phyloP scores from a whole-genome alignment of 2,888 invertebrate species.

The Loripinus fragilis region DNA sequence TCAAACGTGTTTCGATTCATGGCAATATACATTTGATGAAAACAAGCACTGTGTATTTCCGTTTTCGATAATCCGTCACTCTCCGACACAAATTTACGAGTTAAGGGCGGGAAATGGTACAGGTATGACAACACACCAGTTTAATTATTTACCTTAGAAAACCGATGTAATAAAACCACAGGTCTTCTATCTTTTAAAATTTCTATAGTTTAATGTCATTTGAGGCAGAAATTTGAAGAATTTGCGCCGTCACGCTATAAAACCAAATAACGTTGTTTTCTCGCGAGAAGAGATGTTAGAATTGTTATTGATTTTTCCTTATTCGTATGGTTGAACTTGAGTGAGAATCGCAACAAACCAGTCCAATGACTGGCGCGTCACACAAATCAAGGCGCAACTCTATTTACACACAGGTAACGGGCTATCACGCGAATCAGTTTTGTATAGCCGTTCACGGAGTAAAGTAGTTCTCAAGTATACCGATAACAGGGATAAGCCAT shows the following conservation, averaged over 20 bases:
- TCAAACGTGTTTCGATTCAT: too few species aligned
- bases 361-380: neutral
- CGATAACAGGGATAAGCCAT: constrained; percentile 1
- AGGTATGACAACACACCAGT: neutral
- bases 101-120: neutral
- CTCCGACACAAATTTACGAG: neutral
- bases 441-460: neutral
- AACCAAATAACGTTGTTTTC: constrained; percentile 2
- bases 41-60: too few species aligned
- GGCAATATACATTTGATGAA: too few species aligned
- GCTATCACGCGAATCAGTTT: constrained; percentile 10
- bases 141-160: neutral
- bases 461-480: neutral
- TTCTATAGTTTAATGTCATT: constrained; percentile 9
- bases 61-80: neutral
- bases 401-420: constrained; percentile 13
- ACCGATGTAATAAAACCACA: neutral
- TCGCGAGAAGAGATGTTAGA: constrained; percentile 14
- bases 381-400: neutral
- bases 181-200: constrained; percentile 14
- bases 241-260: constrained; percentile 41
- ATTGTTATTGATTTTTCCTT: constrained; percentile 1
- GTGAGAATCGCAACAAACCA: neutral
- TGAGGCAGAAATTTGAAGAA: constrained; percentile 31
- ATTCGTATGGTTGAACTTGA: neutral